phyloP scores from a whole-genome alignment of 1,140 invertebrate species.

The Zaprionus vittiger region DNA sequence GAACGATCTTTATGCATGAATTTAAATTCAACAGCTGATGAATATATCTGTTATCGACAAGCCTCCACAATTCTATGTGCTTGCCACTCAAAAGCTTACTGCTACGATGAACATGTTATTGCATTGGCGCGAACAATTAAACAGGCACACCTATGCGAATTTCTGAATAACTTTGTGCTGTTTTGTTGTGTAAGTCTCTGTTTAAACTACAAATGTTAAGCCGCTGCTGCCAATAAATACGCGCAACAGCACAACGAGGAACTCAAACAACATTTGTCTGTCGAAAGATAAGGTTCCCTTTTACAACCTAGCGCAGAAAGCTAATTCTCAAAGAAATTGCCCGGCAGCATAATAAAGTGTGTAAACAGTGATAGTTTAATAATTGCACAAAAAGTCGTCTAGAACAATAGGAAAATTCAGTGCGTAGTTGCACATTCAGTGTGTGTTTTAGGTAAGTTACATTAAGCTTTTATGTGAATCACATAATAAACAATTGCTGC shows the following conservation, averaged over 20 bases:
- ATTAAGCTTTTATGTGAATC: neutral
- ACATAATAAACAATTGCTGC: neutral
- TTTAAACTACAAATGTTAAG: conserved; percentile 11
- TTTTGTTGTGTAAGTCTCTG: neutral
- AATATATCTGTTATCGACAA: neutral
- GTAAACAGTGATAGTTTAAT: conserved; percentile 13
- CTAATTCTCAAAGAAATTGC: conserved; percentile 33
- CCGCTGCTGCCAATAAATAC: conserved; percentile 31
- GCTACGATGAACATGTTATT: neutral
- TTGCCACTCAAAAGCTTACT: neutral
- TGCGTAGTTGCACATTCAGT: neutral
- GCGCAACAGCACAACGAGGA: neutral
- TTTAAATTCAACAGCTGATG: neutral
- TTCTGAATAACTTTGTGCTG: neutral
- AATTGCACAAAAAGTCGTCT: neutral
- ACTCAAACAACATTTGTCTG: conserved; percentile 59
- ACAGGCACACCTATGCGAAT: neutral
- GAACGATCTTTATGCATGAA: neutral
- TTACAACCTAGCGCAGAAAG: conserved; percentile 26
- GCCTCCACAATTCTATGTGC: neutral
- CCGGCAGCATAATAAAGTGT: conserved; percentile 3
- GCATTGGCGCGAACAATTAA: conserved; percentile 1
- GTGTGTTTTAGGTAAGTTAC: conserved; percentile 1
- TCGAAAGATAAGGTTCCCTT: conserved; percentile 50
- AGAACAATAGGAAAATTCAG: conserved; percentile 5